Evolutionary conservation across 2,888 invertebrate species (phyloP).

Genomic region (Camptogramma bilineatum): DNA sequence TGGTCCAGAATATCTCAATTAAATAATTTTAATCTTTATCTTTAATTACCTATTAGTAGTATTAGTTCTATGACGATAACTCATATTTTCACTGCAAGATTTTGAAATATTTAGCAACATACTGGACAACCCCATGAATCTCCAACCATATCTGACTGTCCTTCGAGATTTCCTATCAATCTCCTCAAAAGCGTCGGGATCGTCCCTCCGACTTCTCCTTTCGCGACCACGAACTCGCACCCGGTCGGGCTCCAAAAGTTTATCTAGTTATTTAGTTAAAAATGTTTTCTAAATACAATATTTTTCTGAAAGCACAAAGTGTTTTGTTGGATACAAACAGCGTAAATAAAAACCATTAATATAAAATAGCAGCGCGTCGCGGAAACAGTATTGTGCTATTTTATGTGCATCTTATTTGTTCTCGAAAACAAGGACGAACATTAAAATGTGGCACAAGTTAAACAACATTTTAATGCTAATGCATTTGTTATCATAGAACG

Average conservation of each 20-base stretch:
- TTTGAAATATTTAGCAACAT: no score
- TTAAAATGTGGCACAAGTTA: slow-evolving; percentile 41
- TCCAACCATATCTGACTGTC: no score
- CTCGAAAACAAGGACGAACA: slow-evolving; percentile 40
- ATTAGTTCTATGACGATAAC: no score
- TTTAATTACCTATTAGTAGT: no score
- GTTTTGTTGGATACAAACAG: neutral
- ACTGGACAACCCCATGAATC: no score
- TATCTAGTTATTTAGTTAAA: no score
- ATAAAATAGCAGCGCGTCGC: neutral
- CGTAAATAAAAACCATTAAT: neutral
- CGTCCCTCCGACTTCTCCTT: no score
- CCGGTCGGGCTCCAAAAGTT: no score
- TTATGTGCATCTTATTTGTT: slow-evolving; percentile 19
- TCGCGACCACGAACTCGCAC: no score
- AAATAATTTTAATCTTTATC: neutral
- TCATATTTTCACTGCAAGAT: no score
- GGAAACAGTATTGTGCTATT: slow-evolving; percentile 21
- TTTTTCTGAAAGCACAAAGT: neutral
- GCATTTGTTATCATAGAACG: slow-evolving; percentile 33
- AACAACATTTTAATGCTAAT: slow-evolving; percentile 43
- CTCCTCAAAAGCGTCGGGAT: no score
- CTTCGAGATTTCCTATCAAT: no score
- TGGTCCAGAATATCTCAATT: neutral
- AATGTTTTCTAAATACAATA: neutral